These are phyloP conservation scores for Steinernema scapterisci DNA, from an alignment of 2,888 invertebrate species.

Conservation along the genomic window DNA sequence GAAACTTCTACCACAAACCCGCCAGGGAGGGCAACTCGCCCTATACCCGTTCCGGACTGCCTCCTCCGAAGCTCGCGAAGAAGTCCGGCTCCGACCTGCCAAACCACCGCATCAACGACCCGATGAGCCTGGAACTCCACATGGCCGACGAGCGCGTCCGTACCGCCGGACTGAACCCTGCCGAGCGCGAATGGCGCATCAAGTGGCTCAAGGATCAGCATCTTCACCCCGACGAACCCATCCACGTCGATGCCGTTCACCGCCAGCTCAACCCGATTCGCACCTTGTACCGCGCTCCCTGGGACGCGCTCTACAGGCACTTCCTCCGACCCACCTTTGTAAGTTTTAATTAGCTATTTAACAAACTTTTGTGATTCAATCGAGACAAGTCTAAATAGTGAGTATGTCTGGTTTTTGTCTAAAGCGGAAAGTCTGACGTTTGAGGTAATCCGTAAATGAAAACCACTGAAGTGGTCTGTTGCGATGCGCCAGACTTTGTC, in stretches of 20 bases:
- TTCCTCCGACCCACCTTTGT: constrained; percentile 65
- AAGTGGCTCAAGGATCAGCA: constrained; percentile 63
- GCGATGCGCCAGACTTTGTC: no score
- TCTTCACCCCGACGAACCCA: constrained; percentile 67
- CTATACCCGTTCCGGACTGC: constrained; percentile 63
- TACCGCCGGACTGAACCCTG: constrained; percentile 59
- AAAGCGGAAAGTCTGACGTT: no score
- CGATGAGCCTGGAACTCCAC: constrained; percentile 66
- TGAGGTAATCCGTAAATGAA: no score
- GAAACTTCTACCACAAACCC: constrained; percentile 64
- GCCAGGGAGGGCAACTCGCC: constrained; percentile 59
- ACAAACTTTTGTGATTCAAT: no score
- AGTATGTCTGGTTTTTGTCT: no score
- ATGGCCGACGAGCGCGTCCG: constrained; percentile 60
- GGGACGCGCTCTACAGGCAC: constrained; percentile 64
- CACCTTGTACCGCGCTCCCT: constrained; percentile 61
- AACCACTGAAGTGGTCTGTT: no score
- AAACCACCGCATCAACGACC: constrained; percentile 60
- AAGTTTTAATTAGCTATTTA: constrained; percentile 34
- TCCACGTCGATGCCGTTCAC: constrained; percentile 64
- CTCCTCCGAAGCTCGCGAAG: constrained; percentile 58
- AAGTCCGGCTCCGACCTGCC: constrained; percentile 58
- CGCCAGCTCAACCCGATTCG: constrained; percentile 66
- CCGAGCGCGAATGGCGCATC: constrained; percentile 67
- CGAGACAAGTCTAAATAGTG: no score